Evolutionary conservation across 2,113 vertebrate species (phyloP).

Genomic region (Cavia aperea): DNA sequence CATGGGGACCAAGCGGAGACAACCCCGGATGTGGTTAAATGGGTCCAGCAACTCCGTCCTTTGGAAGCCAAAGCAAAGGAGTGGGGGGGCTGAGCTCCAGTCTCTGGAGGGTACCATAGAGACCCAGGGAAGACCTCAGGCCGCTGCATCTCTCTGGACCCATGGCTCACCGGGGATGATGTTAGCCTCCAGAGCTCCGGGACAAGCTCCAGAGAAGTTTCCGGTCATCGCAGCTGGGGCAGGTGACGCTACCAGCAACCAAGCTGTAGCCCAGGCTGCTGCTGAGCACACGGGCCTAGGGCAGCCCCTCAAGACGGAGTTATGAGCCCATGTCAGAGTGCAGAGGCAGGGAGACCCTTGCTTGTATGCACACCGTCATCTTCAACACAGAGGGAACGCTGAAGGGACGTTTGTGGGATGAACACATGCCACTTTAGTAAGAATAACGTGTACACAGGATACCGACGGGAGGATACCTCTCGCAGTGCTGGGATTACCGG

Average conservation of each 20-base stretch:
- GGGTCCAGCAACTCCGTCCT: not conserved
- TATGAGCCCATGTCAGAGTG: rapidly evolving
- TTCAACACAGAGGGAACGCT: rapidly evolving
- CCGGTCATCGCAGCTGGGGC: not conserved
- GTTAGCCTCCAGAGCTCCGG: not conserved
- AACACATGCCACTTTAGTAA: not conserved
- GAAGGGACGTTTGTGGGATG: not conserved
- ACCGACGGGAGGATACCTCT: not conserved
- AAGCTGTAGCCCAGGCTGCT: not conserved
- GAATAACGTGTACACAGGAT: not conserved
- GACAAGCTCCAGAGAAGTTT: not conserved
- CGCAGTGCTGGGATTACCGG: not conserved
- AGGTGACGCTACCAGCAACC: not conserved
- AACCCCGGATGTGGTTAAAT: not conserved
- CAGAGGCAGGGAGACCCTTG: not conserved
- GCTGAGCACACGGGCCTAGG: rapidly evolving
- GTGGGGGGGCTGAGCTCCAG: not conserved
- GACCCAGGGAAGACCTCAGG: not conserved
- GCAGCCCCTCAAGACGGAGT: not conserved
- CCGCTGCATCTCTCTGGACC: not conserved
- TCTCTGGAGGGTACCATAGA: not conserved
- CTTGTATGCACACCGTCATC: rapidly evolving
- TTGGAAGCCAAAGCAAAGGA: not conserved
- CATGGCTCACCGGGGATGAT: rapidly evolving
- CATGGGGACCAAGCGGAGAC: rapidly evolving